A percentile compares a stretch with the other conserved stretches of the same genome.
phyloP scores from a whole-genome alignment of 1,140 invertebrate genomes.

The Macrocentrus cingulum region DNA sequence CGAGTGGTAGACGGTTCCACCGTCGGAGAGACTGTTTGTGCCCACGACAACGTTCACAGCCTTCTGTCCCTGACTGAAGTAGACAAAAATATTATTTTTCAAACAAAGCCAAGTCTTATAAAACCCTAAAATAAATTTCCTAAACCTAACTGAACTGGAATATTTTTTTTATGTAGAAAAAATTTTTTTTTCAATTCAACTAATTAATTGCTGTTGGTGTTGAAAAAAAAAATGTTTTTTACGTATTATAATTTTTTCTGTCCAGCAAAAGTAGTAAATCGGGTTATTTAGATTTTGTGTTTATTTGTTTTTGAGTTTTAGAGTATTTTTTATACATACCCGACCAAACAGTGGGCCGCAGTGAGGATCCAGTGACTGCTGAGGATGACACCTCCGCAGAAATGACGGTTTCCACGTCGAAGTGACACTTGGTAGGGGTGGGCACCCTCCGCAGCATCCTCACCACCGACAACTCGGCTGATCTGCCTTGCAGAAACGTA shows the following conservation, averaged over 20 bases:
- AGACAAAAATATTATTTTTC: not conserved
- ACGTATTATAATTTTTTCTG: too few relatives aligned
- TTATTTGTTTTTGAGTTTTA: not conserved
- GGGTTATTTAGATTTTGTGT: too few relatives aligned
- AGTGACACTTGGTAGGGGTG: slow-evolving; percentile 58
- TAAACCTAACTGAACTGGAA: too few relatives aligned
- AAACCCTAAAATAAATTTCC: too few relatives aligned
- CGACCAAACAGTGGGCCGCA: slow-evolving; percentile 58
- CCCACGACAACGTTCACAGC: slow-evolving; percentile 29
- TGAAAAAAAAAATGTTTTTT: too few relatives aligned
- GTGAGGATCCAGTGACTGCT: slow-evolving; percentile 57
- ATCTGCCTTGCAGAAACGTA: not conserved
- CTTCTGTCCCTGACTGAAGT: slow-evolving; percentile 6
- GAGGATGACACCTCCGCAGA: slow-evolving; percentile 61
- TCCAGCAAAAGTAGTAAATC: too few relatives aligned
- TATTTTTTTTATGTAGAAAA: too few relatives aligned
- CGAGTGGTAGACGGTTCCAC: slow-evolving; percentile 37
- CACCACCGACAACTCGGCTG: slow-evolving; percentile 37
- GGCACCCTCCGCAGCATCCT: slow-evolving; percentile 37
- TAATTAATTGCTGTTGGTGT: too few relatives aligned
- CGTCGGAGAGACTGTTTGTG: slow-evolving; percentile 31
- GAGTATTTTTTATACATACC: slow-evolving; percentile 25
- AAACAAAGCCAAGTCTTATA: too few relatives aligned
- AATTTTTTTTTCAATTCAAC: too few relatives aligned
- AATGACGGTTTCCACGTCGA: slow-evolving; percentile 45